A percentile compares a stretch with the other conserved stretches of the same genome.
These are phyloP conservation scores for Diadophis punctatus DNA, from an alignment of 2,113 vertebrate genomes.

Conservation along the genomic window DNA sequence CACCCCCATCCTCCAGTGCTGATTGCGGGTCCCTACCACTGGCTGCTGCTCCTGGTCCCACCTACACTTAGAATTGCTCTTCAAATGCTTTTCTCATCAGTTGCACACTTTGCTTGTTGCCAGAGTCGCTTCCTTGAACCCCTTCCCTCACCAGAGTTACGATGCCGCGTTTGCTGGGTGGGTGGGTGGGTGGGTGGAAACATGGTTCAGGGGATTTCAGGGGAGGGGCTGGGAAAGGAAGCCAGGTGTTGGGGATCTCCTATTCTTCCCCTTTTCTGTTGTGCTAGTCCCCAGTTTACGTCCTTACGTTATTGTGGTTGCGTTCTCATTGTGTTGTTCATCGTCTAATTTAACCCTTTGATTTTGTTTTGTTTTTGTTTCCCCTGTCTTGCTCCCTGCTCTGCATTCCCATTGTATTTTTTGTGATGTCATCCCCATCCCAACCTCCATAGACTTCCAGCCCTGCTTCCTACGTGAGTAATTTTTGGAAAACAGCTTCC, in stretches of 20 bases:
- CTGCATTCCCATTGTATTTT: slow-evolving; percentile 41
- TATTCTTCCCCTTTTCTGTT: neutral
- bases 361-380: neutral
- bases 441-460: slow-evolving; percentile 43
- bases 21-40: neutral
- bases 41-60: neutral
- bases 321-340: neutral
- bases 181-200: neutral
- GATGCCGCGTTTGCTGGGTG: neutral
- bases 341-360: neutral
- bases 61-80: neutral
- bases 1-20: slow-evolving; percentile 1
- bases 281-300: neutral
- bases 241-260: neutral
- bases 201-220: neutral
- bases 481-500: neutral
- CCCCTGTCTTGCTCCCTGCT: slow-evolving; percentile 45
- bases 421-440: slow-evolving; percentile 48
- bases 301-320: neutral
- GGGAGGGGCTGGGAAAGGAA: neutral
- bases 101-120: neutral
- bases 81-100: neutral
- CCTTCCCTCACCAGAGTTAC: neutral
- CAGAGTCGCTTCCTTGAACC: neutral
- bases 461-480: slow-evolving; percentile 68